Evolutionary conservation across 2,797 vertebrate genomes (phyloP), one percentile per base, ranked within the genome.

Genomic region (Sphaeramia orbicularis): DNA sequence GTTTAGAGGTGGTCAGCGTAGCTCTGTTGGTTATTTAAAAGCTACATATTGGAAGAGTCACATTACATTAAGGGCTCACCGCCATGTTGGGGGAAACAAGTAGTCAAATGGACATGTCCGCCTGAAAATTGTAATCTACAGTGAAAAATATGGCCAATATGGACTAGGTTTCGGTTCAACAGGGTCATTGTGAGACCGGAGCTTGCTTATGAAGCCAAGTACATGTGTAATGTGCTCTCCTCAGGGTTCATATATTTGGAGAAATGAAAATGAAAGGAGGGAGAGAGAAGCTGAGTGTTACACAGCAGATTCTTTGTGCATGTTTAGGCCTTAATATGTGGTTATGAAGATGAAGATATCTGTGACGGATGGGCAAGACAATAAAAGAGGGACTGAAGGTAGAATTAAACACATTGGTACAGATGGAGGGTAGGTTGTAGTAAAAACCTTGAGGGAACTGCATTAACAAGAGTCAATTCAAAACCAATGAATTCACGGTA

Each of bases 1-100:
- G 76, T 92, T 91, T 90, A 78, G 86, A 76, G 70, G 78, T 79
- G 89, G 84, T 85, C 84, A 90, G 72, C 3, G 55, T 48, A 82
- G 78, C 58, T 77, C 65, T 63, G 70, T 65, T 41, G 67, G 62
- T 78, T 81, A 81, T 89, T 89, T 86, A 69, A 64, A 65, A 75
- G 64, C 71, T 57, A 19, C 71, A 78, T 77, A 86, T 83, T 87
- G 74, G 76, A 79, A 72, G 72, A 78, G 58, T 89, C 79, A 57
- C 24, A 6, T 84, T 87, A 79, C 81, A 84, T 82, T 78, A 77
- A 84, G 48, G 65, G 66, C 69, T 45, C 49, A 8, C 40, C 6
- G 58, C 76, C 70, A 61, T 55, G 78, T 71, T 53, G 36, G 67
- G 51, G 67, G 58, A 74, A 85, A 71, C 70, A 74, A 79, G 69